phyloP scores from a whole-genome alignment of 2,888 invertebrate genomes.

The Acronicta leporina region DNA sequence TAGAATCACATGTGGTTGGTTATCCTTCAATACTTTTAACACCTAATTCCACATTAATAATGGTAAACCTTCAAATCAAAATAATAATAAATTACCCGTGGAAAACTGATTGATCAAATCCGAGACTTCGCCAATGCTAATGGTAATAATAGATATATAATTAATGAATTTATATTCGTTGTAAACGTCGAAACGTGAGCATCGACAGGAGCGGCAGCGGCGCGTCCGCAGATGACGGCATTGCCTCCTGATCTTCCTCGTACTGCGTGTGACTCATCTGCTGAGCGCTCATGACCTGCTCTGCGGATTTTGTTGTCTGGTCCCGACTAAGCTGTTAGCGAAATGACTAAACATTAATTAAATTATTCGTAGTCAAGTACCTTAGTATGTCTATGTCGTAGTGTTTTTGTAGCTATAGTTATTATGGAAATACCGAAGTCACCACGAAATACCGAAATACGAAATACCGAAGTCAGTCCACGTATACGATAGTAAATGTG shows the following conservation, averaged over 20 bases:
- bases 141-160: slow-evolving; percentile 50
- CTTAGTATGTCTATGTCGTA: slow-evolving; percentile 54
- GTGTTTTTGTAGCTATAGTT: slow-evolving; percentile 52
- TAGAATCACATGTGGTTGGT: slow-evolving; percentile 10
- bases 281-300: slow-evolving; percentile 80
- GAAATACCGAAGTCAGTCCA: slow-evolving; percentile 48
- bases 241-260: slow-evolving; percentile 83
- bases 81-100: slow-evolving; percentile 39
- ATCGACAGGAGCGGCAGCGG: slow-evolving; percentile 51
- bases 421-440: slow-evolving; percentile 53
- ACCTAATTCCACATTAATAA: slow-evolving; percentile 13
- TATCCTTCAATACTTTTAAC: slow-evolving; percentile 4
- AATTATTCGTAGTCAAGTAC: slow-evolving; percentile 56
- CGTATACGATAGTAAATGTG: slow-evolving; percentile 12
- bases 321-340: slow-evolving; percentile 61
- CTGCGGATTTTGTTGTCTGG: slow-evolving; percentile 78
- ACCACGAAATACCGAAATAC: no score
- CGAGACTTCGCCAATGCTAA: slow-evolving; percentile 33
- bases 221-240: slow-evolving; percentile 77
- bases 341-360: slow-evolving; percentile 66
- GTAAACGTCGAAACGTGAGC: slow-evolving; percentile 69
- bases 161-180: slow-evolving; percentile 59
- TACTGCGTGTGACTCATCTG: slow-evolving; percentile 77
- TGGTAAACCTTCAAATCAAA: slow-evolving; percentile 21
- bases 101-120: slow-evolving; percentile 47